Base-by-base conservation (phyloP, 2,113 vertebrate species). In the Ornithorhynchus anatinus region DNA sequence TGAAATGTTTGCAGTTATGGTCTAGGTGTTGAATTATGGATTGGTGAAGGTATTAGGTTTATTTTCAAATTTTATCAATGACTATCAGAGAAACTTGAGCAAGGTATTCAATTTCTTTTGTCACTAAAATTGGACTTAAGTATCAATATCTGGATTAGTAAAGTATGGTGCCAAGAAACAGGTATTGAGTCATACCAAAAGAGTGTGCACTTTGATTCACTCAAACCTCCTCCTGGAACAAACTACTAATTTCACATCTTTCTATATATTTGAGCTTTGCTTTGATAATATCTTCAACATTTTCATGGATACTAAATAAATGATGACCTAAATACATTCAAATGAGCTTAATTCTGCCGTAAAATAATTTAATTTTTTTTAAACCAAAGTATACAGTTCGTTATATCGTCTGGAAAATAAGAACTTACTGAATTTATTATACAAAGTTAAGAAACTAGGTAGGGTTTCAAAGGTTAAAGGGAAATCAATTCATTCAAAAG, bases 301-400 rank as follows among this genome's bases (percentile, higher is more conserved):
- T 68, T 81, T 14, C 38, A 38, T 35, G n/a, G 64, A 48, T n/a
- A n/a, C 6, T 45, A 83, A 73, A 7, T 25, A 59, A 69, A 44
- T 27, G 64, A 1, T 13, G 19, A 9, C 10, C 59, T 68, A 63
- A 52, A 47, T 70, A 32, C 43, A 74, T 44, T n/a, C 14, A 61
- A 8, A 13, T 71, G 76, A 20, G 11, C 69, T 84, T 67, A 44
- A 45, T 57, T 72, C 70, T 53, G 60, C 51, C 57, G 56, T 6
- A 48, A 66, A 23, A 40, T 0, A 1, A 27, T 61, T 59, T 57
- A 53, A 3, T 58, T 59, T 42, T 38, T 31, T 72, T 84, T 27
- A 77, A 82, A 23, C 65, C 52, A 69, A 76, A 75, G 42, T 48
- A 33, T 3, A 67, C 50, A 73, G 54, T 62, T 84, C 59, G 57